These are phyloP conservation scores for Dissostichus mawsoni DNA, from an alignment of 2,113 vertebrate species.

Conservation along the genomic window DNA sequence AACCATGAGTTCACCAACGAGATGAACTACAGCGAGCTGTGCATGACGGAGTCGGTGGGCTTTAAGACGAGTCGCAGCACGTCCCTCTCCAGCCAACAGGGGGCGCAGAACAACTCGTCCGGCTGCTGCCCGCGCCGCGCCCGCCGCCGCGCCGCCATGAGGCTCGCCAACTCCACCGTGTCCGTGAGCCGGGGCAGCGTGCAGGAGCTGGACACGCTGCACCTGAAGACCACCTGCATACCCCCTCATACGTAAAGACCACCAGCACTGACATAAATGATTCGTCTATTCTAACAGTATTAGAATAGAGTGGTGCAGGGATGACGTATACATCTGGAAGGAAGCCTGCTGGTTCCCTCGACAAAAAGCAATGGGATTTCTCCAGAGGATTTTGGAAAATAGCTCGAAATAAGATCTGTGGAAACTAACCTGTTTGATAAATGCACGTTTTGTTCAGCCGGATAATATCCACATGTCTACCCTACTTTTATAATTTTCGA, in stretches of 20 bases:
- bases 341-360: no score
- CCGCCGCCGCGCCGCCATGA: slow-evolving; percentile 87
- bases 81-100: slow-evolving; percentile 90
- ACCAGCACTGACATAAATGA: no score
- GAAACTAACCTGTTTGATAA: no score
- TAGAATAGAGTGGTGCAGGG: no score
- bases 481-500: no score
- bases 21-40: slow-evolving; percentile 89
- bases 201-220: slow-evolving; percentile 90
- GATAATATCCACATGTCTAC: no score
- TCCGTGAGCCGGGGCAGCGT: slow-evolving; percentile 90
- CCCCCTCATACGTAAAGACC: slow-evolving; percentile 84
- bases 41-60: slow-evolving; percentile 88
- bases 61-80: slow-evolving; percentile 91
- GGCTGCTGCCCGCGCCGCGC: slow-evolving; percentile 88
- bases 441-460: no score
- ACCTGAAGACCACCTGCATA: slow-evolving; percentile 76
- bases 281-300: no score
- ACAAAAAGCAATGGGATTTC: no score
- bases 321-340: no score
- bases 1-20: slow-evolving; percentile 93
- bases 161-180: slow-evolving; percentile 90
- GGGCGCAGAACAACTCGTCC: slow-evolving; percentile 79
- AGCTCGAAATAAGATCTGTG: no score
- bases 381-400: no score